Evolutionary conservation across 2,797 vertebrate genomes (phyloP).

Genomic region (Delichon dasypus): DNA sequence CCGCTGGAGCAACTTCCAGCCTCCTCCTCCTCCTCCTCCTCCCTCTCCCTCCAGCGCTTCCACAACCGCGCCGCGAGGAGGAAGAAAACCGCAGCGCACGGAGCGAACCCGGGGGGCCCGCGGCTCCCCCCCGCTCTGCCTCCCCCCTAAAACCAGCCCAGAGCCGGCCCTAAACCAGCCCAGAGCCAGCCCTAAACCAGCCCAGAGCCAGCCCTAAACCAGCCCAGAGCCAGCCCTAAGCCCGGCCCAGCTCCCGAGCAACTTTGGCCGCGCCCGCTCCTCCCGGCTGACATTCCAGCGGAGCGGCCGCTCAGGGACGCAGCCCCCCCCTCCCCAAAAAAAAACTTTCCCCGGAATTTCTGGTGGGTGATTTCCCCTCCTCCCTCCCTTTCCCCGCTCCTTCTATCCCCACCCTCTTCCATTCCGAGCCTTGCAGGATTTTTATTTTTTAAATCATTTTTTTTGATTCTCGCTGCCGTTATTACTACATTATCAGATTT

Average conservation of each 20-base stretch:
- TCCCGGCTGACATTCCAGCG: slow-evolving; percentile 18
- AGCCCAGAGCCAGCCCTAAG: not conserved
- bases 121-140: not conserved
- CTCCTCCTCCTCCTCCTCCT: not conserved
- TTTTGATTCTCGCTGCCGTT: not conserved
- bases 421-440: not conserved
- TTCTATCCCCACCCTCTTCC: no score
- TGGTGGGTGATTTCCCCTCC: not conserved
- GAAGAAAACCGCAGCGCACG: not conserved
- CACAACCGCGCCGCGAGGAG: not conserved
- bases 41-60: not conserved
- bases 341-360: not conserved
- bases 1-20: not conserved
- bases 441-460: not conserved
- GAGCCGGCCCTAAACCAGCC: not conserved
- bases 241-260: slow-evolving; percentile 5
- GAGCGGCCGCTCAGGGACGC: not conserved
- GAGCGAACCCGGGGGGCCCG: not conserved
- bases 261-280: not conserved
- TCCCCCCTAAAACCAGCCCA: not conserved
- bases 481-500: not conserved
- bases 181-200: not conserved
- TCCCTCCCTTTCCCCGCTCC: no score
- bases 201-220: not conserved
- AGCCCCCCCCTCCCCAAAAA: not conserved